Evolutionary conservation across 1,140 invertebrate species (phyloP).

Genomic region (Diorhabda sublineata): DNA sequence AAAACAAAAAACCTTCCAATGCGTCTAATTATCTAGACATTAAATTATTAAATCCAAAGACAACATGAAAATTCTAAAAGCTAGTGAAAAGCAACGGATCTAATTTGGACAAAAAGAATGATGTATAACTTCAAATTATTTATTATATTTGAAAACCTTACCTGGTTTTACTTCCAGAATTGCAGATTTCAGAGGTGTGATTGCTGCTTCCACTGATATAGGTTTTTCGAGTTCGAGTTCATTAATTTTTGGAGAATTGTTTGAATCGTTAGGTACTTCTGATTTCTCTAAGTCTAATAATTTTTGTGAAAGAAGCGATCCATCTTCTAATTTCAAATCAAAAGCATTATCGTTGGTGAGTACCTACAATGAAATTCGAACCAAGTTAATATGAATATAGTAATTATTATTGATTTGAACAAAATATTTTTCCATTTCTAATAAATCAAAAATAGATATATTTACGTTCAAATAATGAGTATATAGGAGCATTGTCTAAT

Average conservation of each 20-base stretch:
- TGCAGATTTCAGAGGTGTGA: background rate
- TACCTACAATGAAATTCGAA: slow-evolving; percentile 1
- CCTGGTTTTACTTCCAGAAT: background rate
- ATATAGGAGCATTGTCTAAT: too few relatives aligned
- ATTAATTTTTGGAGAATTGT: background rate
- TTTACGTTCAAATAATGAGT: too few relatives aligned
- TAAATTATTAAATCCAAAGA: background rate
- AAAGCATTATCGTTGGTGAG: slow-evolving; percentile 6
- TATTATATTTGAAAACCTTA: too few relatives aligned
- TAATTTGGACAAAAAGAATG: background rate
- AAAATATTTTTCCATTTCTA: too few relatives aligned
- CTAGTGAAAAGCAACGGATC: background rate
- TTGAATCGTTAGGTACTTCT: background rate
- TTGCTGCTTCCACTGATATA: too few relatives aligned
- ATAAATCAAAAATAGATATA: too few relatives aligned
- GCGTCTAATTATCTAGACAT: background rate
- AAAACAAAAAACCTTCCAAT: background rate
- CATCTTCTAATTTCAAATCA: slow-evolving; percentile 18
- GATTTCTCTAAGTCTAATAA: slow-evolving; percentile 3
- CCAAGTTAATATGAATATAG: too few relatives aligned
- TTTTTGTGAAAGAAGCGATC: slow-evolving; percentile 13
- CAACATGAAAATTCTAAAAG: slow-evolving; percentile 1
- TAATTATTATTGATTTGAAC: too few relatives aligned
- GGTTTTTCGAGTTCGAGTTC: too few relatives aligned
- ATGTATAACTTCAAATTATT: too few relatives aligned